Evolutionary conservation across 35 echinoderm and acorn worm genomes (phyloP).

Genomic region (Amphiura filiformis): DNA sequence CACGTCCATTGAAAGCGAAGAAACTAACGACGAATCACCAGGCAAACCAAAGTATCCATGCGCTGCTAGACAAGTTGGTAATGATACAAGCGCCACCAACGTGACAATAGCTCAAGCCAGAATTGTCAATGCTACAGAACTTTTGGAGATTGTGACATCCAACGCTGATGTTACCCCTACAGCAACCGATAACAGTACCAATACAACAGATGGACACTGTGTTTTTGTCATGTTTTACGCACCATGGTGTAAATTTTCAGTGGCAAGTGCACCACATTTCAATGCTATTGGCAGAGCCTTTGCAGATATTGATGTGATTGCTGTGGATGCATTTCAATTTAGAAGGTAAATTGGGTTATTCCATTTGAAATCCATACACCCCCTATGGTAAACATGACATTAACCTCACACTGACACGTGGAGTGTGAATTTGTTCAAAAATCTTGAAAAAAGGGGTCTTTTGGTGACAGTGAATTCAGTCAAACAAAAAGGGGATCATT

Average conservation of each 20-base stretch:
- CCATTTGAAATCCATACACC: too few relatives aligned
- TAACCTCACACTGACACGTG: not conserved
- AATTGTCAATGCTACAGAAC: constrained; percentile 74
- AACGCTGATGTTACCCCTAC: not conserved
- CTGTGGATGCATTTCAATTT: constrained; percentile 72
- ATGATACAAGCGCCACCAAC: not conserved
- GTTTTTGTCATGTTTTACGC: constrained; percentile 89
- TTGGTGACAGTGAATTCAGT: too few relatives aligned
- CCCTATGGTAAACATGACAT: too few relatives aligned
- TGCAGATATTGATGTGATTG: constrained; percentile 66
- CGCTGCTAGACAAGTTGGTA: not conserved
- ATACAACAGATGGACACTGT: constrained; percentile 42
- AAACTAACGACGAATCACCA: not conserved
- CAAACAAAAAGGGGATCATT: too few relatives aligned
- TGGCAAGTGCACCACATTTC: constrained; percentile 58
- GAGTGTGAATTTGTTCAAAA: not conserved
- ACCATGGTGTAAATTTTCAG: constrained; percentile 72
- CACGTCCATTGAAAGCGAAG: not conserved
- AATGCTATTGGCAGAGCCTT: constrained; percentile 84
- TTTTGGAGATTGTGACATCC: constrained; percentile 22
- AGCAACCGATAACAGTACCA: constrained; percentile 32
- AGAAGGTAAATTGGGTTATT: not conserved
- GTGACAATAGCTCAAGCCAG: constrained; percentile 2
- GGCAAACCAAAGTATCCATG: constrained; percentile 57
- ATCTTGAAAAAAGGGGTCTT: too few relatives aligned